Evolutionary conservation across 2,888 invertebrate genomes (phyloP).

Genomic region (Clivina fossor): DNA sequence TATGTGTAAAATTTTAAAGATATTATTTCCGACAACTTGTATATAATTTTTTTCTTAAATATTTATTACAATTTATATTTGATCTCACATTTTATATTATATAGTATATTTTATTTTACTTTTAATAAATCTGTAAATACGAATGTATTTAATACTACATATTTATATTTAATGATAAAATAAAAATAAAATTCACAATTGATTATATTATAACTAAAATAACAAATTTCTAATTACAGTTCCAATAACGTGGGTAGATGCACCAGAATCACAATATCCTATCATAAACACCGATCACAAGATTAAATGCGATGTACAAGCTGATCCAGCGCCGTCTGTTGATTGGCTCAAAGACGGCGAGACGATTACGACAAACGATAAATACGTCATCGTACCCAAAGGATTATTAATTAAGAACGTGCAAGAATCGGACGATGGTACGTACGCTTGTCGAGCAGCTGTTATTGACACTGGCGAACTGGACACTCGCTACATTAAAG

Average conservation of each 20-base stretch:
- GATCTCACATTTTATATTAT: no score
- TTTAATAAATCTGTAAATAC: no score
- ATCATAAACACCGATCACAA: constrained; percentile 73
- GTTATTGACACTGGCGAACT: constrained; percentile 80
- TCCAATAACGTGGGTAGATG: constrained; percentile 84
- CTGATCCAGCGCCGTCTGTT: constrained; percentile 81
- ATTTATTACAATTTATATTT: no score
- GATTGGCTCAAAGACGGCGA: constrained; percentile 83
- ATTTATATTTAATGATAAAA: no score
- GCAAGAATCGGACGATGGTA: constrained; percentile 80
- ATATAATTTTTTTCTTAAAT: no score
- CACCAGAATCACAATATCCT: constrained; percentile 80
- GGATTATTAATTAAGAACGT: constrained; percentile 78
- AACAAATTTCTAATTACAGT: constrained; percentile 58
- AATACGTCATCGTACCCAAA: constrained; percentile 73
- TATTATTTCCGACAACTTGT: no score
- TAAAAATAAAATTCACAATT: no score
- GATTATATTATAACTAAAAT: background rate
- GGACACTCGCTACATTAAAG: constrained; percentile 73
- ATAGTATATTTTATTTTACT: no score
- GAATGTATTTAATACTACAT: no score
- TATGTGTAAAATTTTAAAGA: no score
- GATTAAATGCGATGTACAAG: constrained; percentile 81
- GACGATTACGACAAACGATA: constrained; percentile 66
- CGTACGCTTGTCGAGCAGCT: constrained; percentile 84